These are phyloP conservation scores for Trissoscelio sp. DNA, from an alignment of 2,888 invertebrate genomes.

Conservation along the genomic window DNA sequence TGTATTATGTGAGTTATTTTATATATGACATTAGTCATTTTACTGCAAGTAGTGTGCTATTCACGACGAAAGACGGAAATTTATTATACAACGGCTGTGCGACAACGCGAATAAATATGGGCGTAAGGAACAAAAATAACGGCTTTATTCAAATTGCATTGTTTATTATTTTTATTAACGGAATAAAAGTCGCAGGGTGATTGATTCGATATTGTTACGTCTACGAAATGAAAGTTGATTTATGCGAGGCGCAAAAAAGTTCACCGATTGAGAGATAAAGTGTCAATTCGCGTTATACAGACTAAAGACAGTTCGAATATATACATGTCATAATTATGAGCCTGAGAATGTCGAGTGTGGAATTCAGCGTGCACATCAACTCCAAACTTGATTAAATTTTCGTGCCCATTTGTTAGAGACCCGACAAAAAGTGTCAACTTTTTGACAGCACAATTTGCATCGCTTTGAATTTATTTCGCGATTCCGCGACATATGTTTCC, in stretches of 20 bases:
- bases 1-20: not conserved
- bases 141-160: conserved; percentile 50
- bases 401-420: not conserved
- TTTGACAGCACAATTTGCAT: conserved; percentile 33
- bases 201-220: conserved; percentile 63
- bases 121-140: conserved; percentile 44
- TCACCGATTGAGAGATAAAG: conserved; percentile 59
- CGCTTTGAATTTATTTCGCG: not conserved
- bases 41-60: conserved; percentile 45
- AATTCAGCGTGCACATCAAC: not conserved
- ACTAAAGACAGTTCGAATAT: conserved; percentile 31
- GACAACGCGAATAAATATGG: conserved; percentile 54
- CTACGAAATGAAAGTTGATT: conserved; percentile 59
- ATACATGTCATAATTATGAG: conserved; percentile 27
- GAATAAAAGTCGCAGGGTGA: conserved; percentile 53
- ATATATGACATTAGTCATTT: conserved; percentile 49
- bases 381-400: conserved; percentile 24
- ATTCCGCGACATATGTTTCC: not conserved
- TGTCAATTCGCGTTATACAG: conserved; percentile 45
- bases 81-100: conserved; percentile 42
- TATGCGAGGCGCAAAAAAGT: conserved; percentile 47
- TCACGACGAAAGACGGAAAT: conserved; percentile 44
- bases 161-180: conserved; percentile 53
- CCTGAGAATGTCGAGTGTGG: conserved; percentile 20
- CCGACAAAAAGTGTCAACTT: conserved; percentile 19